Evolutionary conservation across 2,888 invertebrate genomes (phyloP).

Genomic region (Hemaris fuciformis): DNA sequence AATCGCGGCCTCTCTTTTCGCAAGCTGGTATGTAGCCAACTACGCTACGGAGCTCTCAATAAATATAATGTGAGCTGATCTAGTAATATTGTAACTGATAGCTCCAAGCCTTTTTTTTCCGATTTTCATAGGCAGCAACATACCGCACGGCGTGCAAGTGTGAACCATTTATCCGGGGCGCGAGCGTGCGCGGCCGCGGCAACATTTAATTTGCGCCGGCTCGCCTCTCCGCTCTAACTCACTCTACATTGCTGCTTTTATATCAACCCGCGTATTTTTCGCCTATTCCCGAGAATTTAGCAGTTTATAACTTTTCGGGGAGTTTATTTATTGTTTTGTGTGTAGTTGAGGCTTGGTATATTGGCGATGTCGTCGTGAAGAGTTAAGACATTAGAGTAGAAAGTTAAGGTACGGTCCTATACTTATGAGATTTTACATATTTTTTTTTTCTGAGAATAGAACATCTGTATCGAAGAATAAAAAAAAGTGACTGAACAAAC

Average conservation of each 20-base stretch:
- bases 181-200: constrained; percentile 40
- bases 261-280: neutral
- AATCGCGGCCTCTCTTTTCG: no score
- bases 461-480: no score
- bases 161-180: constrained; percentile 51
- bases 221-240: constrained; percentile 9
- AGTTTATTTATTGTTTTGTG: neutral
- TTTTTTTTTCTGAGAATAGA: no score
- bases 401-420: no score
- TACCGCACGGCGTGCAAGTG: constrained; percentile 44
- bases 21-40: no score
- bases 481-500: no score
- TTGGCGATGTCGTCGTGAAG: neutral
- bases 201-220: constrained; percentile 34
- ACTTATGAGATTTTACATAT: no score
- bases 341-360: neutral
- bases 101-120: neutral
- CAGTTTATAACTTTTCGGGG: neutral
- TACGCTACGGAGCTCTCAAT: no score
- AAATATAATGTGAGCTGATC: no score
- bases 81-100: neutral
- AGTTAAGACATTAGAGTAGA: neutral
- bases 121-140: constrained; percentile 20
- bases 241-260: constrained; percentile 34
- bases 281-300: neutral